Base-by-base conservation (phyloP, 2,113 vertebrate genomes). In the Amphilophus citrinellus region DNA sequence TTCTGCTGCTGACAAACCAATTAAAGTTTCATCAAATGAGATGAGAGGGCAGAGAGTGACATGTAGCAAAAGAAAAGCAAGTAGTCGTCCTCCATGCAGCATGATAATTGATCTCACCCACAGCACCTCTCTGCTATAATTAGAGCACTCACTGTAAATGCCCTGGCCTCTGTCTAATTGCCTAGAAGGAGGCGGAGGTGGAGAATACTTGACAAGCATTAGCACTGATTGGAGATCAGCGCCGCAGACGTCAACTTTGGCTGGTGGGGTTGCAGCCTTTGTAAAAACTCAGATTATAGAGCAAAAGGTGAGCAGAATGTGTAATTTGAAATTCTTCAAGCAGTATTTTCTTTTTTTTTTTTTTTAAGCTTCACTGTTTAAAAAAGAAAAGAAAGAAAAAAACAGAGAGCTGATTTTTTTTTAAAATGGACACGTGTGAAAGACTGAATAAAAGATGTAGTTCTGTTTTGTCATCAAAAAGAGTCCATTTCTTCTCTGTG, bases 61-160 rank as follows among this genome's bases (percentile, higher is more conserved):
- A 32, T 32, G 66, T 13, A 39, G 7, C 15, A 35, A 11, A 60
- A 37, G 35, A 56, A 20, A 57, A 20, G 50, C 56, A 1, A 32
- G 30, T 37, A 53, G 61, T 58, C 57, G 8, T 83, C 27, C 7
- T 79, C 61, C 7, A 1, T 17, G n/a, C 24, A 0, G 44, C 61
- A 30, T 6, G 30, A 56, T 88, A 86, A 90, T 85, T 42, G 82
- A 90, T 88, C 68, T 81, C 76, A 78, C 76, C 85, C 63, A 2
- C 56, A 9, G 66, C 47, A 24, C 80, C 79, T 77, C 77, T 80
- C 65, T 8, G 71, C 79, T 71, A 17, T 91, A 91, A 91, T 88
- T 80, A 84, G 53, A 89, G 85, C 89, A 83, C 81, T 91, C 80
- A 88, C 63, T 77, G 78, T 86, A 87, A 89, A 82, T 18, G 76